Conservation (phyloP, 2,797 vertebrate genomes). For the Dromococcyx pavoninus region DNA sequence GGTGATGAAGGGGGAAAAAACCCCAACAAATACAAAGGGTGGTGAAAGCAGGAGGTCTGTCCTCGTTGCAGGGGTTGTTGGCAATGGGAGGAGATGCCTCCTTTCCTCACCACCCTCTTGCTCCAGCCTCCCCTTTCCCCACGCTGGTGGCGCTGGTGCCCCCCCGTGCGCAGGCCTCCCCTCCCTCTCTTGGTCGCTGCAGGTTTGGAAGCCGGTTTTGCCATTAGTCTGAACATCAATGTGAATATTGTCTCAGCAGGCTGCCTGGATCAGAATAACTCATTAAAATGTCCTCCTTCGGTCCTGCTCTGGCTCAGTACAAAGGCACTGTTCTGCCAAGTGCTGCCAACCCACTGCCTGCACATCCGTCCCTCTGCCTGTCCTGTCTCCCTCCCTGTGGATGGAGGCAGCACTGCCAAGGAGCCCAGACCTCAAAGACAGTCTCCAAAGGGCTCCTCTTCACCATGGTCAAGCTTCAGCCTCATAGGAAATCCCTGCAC, state of each 20-base stretch:
- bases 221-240: background rate
- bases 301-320: background rate
- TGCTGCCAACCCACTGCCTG: background rate
- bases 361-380: rapidly evolving
- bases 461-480: background rate
- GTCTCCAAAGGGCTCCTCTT: background rate
- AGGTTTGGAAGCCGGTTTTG: constrained; percentile 46
- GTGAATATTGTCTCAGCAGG: constrained; percentile 33
- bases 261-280: constrained; percentile 33
- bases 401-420: background rate
- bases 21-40: rapidly evolving
- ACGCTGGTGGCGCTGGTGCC: rapidly evolving
- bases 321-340: background rate
- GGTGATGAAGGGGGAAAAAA: background rate
- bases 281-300: constrained; percentile 6
- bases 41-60: rapidly evolving
- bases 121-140: background rate
- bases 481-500: background rate
- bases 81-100: rapidly evolving
- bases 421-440: background rate
- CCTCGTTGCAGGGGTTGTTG: background rate
- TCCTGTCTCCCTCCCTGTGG: background rate
- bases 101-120: background rate
- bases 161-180: background rate
- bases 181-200: background rate